phyloP scores from a whole-genome alignment of 2,113 vertebrate species.

The Hippocampus guttulatus region DNA sequence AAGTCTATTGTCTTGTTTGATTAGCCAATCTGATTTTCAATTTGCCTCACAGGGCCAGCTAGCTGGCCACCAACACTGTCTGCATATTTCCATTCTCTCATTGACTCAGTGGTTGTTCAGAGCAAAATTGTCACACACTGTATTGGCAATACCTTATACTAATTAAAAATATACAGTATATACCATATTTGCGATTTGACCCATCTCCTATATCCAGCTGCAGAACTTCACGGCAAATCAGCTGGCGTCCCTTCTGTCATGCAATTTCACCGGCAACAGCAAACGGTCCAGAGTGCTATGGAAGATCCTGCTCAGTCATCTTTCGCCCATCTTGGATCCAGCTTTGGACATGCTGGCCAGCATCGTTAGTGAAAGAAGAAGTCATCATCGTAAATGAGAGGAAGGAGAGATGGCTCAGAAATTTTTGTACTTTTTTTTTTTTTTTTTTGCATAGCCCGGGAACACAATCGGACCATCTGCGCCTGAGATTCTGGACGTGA shows the following conservation, averaged over 20 bases:
- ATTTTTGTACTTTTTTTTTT: not conserved
- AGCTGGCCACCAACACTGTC: too few species aligned
- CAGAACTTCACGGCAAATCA: constrained; percentile 52
- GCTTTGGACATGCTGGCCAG: constrained; percentile 57
- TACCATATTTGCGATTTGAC: not conserved
- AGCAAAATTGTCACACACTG: too few species aligned
- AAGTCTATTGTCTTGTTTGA: too few species aligned
- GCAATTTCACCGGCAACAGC: constrained; percentile 51
- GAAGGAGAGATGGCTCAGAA: not conserved
- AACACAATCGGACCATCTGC: constrained; percentile 29
- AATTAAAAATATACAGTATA: too few species aligned
- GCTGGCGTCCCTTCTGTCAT: constrained; percentile 56
- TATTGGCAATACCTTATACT: too few species aligned
- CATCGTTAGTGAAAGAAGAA: constrained; percentile 23
- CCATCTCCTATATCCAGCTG: constrained; percentile 35
- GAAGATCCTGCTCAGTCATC: constrained; percentile 63
- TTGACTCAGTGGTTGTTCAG: too few species aligned
- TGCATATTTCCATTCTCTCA: too few species aligned
- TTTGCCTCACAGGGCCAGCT: too few species aligned
- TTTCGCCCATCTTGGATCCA: constrained; percentile 45
- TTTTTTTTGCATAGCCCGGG: constrained; percentile 31
- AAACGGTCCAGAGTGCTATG: constrained; percentile 52
- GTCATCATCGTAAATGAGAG: not conserved
- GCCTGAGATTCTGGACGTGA: constrained; percentile 50
- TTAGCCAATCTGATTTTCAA: too few species aligned